phyloP scores from a whole-genome alignment of 2,888 invertebrate species.

The Lochmaea crataegi region DNA sequence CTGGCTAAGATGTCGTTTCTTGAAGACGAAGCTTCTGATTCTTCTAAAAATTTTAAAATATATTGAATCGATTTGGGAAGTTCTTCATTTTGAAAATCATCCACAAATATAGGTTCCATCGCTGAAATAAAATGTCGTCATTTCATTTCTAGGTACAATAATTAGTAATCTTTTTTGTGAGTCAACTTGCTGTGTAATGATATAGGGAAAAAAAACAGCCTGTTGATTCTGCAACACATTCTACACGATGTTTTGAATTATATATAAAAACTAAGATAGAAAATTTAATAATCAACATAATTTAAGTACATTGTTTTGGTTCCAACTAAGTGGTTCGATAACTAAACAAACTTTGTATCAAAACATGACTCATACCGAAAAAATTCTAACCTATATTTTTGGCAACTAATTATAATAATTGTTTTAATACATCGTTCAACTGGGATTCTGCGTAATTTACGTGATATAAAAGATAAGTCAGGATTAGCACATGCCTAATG shows the following conservation, averaged over 20 bases:
- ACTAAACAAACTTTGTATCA: neutral
- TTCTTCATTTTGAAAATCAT: slow-evolving; percentile 55
- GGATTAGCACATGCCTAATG: neutral
- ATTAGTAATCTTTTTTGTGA: slow-evolving; percentile 3
- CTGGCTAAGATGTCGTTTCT: slow-evolving; percentile 59
- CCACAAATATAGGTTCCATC: slow-evolving; percentile 59
- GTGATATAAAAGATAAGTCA: neutral
- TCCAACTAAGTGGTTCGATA: neutral
- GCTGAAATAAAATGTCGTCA: slow-evolving; percentile 54
- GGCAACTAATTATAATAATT: neutral
- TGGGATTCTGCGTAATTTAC: neutral
- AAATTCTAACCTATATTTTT: slow-evolving; percentile 16
- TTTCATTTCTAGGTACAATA: slow-evolving; percentile 11
- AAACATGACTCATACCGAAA: slow-evolving; percentile 10
- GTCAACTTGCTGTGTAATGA: slow-evolving; percentile 40
- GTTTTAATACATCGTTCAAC: neutral
- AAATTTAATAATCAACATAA: neutral
- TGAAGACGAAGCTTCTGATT: slow-evolving; percentile 31
- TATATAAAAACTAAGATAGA: neutral
- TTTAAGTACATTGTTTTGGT: neutral
- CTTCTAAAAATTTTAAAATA: slow-evolving; percentile 52
- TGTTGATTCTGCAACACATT: slow-evolving; percentile 48
- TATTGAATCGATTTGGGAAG: slow-evolving; percentile 56
- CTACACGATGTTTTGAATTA: neutral
- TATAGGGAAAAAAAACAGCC: slow-evolving; percentile 49